Percentiles rank a stretch among this genome's conserved stretches.
These are phyloP conservation scores for Cheilosia vulpina DNA, from an alignment of 2,888 invertebrate genomes.

Conservation along the genomic window DNA sequence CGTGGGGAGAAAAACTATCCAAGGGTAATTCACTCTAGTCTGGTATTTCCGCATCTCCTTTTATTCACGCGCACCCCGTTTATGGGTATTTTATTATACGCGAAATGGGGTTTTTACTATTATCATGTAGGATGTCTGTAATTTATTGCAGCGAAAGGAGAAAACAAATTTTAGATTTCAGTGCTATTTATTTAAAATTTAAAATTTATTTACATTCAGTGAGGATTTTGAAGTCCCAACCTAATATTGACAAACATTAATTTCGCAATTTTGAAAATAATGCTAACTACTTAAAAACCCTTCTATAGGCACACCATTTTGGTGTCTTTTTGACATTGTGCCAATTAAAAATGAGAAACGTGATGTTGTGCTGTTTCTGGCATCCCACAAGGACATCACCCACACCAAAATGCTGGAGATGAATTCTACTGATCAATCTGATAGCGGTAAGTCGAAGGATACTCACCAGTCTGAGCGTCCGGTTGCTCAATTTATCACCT, in stretches of 20 bases:
- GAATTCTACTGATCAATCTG: constrained; percentile 92
- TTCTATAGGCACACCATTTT: constrained; percentile 93
- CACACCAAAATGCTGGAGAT: constrained; percentile 95
- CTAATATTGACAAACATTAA: background rate
- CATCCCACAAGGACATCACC: constrained; percentile 98
- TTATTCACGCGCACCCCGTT: background rate
- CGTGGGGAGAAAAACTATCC: background rate
- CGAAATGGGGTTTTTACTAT: constrained; percentile 39
- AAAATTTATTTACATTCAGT: no score
- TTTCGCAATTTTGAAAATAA: background rate
- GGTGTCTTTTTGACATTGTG: constrained; percentile 98
- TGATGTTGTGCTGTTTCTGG: constrained; percentile 97
- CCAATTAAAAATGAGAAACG: constrained; percentile 99
- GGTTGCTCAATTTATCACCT: background rate
- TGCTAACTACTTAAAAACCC: no score
- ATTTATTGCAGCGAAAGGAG: constrained; percentile 31
- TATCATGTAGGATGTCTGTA: constrained; percentile 38
- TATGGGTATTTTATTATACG: constrained; percentile 52
- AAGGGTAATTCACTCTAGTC: background rate
- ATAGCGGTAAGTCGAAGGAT: constrained; percentile 90
- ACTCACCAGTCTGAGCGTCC: background rate
- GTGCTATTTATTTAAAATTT: background rate
- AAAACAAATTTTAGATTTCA: constrained; percentile 36
- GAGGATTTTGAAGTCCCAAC: no score
- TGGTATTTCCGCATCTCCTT: constrained; percentile 4